Base-by-base conservation (phyloP, 2,113 vertebrate genomes). In the Osmerus mordax region DNA sequence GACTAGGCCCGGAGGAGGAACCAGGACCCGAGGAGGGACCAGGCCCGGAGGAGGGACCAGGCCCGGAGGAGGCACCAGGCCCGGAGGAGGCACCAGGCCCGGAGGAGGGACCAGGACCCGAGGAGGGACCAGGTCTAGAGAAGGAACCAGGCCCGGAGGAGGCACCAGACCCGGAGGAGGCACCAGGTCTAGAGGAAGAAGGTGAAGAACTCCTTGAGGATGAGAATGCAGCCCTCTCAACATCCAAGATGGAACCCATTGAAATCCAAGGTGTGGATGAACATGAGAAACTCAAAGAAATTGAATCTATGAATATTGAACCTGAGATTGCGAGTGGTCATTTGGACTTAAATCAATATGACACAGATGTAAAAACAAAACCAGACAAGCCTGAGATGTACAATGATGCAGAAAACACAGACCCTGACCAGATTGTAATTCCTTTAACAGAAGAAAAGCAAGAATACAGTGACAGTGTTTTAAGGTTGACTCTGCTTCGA, bases 201-300 rank as follows among this genome's bases (percentile, higher is more conserved):
- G 89, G 93, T 58, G 90, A 92, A 62, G 90, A 90, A 56, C 86
- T 97, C 0, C 85, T 98, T 59, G 95, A 97, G 83, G 97, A 98
- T 87, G 97, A 98, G 88, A 99, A 98, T 47, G 96, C 96, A 53
- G 3, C 62, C 64, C 86, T 84, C 23, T 70, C 73, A 55, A 23
- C 66, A 0, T 91, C 82, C 25, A 65, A 81, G 78, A 59, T 71
- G 72, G 32, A 73, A 29, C 14, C 41, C 29, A 41, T 69, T 1
- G 56, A 13, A 54, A n/a, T 25, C 18, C 18, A 67, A 76, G 54
- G 28, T 25, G 15, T 4, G 1, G 63, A 68, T 19, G 28, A 68
- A 18, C 29, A 19, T 6, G 61, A 11, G 66, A 63, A 0, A 28
- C 51, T 69, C 53, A 41, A 51, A 55, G 23, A 82, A 36, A 51